A percentile compares a stretch with the other conserved stretches of the same genome.
These are phyloP conservation scores for Aethina tumida DNA, from an alignment of 1,140 invertebrate species.

Conservation along the genomic window DNA sequence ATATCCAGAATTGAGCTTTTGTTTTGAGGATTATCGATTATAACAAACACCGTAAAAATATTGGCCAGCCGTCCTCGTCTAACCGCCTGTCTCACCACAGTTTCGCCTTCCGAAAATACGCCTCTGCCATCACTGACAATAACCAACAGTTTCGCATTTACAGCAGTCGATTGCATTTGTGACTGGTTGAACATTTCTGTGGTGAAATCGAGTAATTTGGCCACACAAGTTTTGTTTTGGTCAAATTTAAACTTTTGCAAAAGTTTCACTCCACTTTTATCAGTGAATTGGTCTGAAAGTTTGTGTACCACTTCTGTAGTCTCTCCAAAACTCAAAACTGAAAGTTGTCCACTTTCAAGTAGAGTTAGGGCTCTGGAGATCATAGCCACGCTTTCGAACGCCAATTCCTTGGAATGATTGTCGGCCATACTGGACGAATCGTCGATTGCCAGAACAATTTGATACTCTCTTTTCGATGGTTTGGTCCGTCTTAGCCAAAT, in stretches of 20 bases:
- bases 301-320: constrained; percentile 71
- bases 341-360: constrained; percentile 86
- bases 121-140: constrained; percentile 92
- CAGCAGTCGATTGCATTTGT: constrained; percentile 15
- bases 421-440: constrained; percentile 92
- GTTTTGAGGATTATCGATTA: constrained; percentile 87
- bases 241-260: constrained; percentile 70
- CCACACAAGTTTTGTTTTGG: constrained; percentile 72
- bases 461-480: constrained; percentile 92
- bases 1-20: constrained; percentile 93
- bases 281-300: constrained; percentile 76
- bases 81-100: constrained; percentile 67
- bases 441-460: constrained; percentile 93
- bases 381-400: constrained; percentile 88
- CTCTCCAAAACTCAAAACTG: constrained; percentile 90
- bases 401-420: constrained; percentile 81
- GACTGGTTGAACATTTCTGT: constrained; percentile 54
- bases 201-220: constrained; percentile 67
- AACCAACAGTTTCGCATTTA: constrained; percentile 76
- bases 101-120: constrained; percentile 80
- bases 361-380: constrained; percentile 84
- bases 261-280: constrained; percentile 68
- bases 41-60: constrained; percentile 91
- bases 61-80: constrained; percentile 65
- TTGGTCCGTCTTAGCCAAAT: constrained; percentile 96